phyloP scores from a whole-genome alignment of 2,797 vertebrate genomes.

The Micropoecilia bifurca region DNA sequence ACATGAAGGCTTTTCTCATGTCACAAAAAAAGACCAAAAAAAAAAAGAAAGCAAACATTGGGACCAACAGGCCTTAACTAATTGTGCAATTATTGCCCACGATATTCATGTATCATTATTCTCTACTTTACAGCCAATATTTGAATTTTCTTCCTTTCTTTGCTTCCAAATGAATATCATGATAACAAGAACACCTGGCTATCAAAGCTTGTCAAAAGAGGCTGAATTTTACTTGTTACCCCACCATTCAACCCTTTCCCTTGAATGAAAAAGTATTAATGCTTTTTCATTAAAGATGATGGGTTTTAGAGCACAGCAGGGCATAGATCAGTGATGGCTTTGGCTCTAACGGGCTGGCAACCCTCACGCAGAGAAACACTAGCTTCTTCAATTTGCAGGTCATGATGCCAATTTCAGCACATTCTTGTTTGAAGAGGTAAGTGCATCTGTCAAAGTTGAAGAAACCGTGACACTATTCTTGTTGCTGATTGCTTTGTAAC shows the following conservation, averaged over 20 bases:
- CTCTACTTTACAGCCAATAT: slow-evolving; percentile 33
- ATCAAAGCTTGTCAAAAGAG: slow-evolving; percentile 18
- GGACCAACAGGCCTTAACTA: slow-evolving; percentile 18
- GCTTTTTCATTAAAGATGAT: slow-evolving; percentile 45
- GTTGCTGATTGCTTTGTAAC: slow-evolving; percentile 13
- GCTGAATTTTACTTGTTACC: slow-evolving; percentile 27
- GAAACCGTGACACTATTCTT: slow-evolving; percentile 16
- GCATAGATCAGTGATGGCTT: slow-evolving; percentile 44
- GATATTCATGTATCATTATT: slow-evolving; percentile 32
- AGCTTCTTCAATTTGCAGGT: slow-evolving; percentile 46
- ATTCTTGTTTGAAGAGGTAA: slow-evolving; percentile 44
- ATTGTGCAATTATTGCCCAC: slow-evolving; percentile 25
- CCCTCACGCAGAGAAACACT: slow-evolving; percentile 35
- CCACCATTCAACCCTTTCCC: slow-evolving; percentile 28
- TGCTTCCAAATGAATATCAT: slow-evolving; percentile 26
- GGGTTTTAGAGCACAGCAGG: slow-evolving; percentile 45
- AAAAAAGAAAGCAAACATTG: slow-evolving; percentile 9
- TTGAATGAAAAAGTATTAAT: slow-evolving; percentile 57
- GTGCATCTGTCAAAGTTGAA: slow-evolving; percentile 31
- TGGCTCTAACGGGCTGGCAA: slow-evolving; percentile 42
- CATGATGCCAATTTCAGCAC: slow-evolving; percentile 37
- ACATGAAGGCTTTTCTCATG: background rate
- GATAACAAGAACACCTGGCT: slow-evolving; percentile 26
- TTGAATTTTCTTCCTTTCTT: slow-evolving; percentile 14
- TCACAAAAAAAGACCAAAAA: background rate